These are phyloP conservation scores for Denticeps clupeoides DNA, from an alignment of 2,797 vertebrate genomes.

Conservation along the genomic window DNA sequence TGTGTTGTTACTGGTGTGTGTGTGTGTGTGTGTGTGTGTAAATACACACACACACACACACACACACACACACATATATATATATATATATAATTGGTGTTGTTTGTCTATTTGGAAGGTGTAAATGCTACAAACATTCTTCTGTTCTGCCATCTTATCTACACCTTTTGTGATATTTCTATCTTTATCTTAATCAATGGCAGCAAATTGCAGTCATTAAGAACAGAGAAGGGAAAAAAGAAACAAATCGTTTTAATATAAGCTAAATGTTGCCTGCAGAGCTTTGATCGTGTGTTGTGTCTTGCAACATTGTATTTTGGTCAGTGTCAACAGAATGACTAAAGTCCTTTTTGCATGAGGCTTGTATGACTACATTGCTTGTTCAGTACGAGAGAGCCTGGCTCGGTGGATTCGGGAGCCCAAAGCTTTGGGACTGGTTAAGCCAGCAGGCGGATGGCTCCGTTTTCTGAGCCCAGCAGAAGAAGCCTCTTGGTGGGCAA, in stretches of 20 bases:
- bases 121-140: slow-evolving; percentile 57
- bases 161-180: slow-evolving; percentile 31
- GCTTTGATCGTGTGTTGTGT: slow-evolving; percentile 26
- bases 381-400: too few relatives aligned
- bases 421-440: slow-evolving; percentile 34
- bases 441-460: slow-evolving; percentile 80
- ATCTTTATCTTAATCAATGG: slow-evolving; percentile 19
- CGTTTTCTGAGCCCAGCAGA: slow-evolving; percentile 91
- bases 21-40: too few relatives aligned
- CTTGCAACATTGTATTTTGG: slow-evolving; percentile 30
- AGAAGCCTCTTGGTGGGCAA: slow-evolving; percentile 91
- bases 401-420: too few relatives aligned
- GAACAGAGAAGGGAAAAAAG: slow-evolving; percentile 22
- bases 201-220: slow-evolving; percentile 21
- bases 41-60: too few relatives aligned
- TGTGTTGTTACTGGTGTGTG: too few relatives aligned
- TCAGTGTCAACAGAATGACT: slow-evolving; percentile 31
- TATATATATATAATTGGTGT: slow-evolving; percentile 48
- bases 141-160: slow-evolving; percentile 32
- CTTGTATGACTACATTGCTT: slow-evolving; percentile 29
- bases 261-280: background rate
- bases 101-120: slow-evolving; percentile 55
- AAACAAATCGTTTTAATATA: slow-evolving; percentile 5
- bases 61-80: too few relatives aligned
- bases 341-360: slow-evolving; percentile 27